Conservation (phyloP, 2,797 vertebrate genomes). For the Spinibarbus caldwelli region DNA sequence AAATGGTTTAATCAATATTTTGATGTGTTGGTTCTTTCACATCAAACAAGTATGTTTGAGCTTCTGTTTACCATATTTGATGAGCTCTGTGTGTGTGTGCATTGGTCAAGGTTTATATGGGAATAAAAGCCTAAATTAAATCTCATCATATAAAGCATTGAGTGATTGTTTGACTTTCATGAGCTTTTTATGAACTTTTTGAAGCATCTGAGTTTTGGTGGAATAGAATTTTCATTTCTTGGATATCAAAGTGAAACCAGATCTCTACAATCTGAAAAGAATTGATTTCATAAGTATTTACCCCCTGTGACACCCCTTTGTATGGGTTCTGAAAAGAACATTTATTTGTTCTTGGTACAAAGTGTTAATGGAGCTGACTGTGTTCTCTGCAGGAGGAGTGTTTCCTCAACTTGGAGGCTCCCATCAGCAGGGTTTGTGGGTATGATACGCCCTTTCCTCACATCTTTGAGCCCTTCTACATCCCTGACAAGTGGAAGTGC, state of each 20-base stretch:
- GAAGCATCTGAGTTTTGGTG: background rate
- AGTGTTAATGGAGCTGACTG: background rate
- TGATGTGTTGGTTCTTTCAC: background rate
- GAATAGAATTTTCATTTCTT: no score
- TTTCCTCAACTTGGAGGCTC: conserved; percentile 96
- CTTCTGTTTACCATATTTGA: background rate
- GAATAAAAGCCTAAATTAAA: background rate
- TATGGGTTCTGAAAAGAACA: background rate
- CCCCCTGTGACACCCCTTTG: background rate
- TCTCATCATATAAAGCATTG: background rate
- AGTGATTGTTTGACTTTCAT: background rate
- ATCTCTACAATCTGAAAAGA: background rate
- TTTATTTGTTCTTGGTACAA: background rate
- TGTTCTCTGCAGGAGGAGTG: conserved; percentile 89
- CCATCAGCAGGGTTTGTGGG: conserved; percentile 93
- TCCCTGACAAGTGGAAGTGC: conserved; percentile 99
- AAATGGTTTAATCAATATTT: background rate
- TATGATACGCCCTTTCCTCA: conserved; percentile 98
- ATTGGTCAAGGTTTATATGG: background rate
- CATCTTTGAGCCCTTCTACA: conserved; percentile 98
- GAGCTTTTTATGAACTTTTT: background rate
- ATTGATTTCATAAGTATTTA: background rate
- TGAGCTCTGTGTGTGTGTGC: background rate
- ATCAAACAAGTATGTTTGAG: background rate
- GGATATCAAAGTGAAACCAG: background rate